Evolutionary conservation across 1,140 invertebrate genomes (phyloP).

Genomic region (Dryas iulia): DNA sequence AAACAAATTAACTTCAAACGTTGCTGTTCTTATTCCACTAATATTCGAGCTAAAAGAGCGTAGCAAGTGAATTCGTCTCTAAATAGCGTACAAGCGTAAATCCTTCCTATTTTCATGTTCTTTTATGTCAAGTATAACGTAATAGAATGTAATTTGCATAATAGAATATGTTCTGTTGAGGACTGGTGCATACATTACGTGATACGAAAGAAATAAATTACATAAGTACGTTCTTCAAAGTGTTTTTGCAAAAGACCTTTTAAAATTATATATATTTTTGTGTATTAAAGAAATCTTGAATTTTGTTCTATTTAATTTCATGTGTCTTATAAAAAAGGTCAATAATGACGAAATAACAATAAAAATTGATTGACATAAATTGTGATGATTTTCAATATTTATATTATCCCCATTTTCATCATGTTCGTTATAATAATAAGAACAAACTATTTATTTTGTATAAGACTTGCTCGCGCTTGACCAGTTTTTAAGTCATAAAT

Average conservation of each 20-base stretch:
- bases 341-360: too few relatives aligned
- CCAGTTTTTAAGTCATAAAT: too few relatives aligned
- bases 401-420: too few relatives aligned
- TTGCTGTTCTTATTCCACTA: background rate
- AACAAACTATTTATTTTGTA: too few relatives aligned
- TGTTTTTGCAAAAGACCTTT: background rate
- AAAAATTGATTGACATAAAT: too few relatives aligned
- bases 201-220: background rate
- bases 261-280: background rate
- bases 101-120: background rate
- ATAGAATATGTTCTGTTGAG: constrained; percentile 2
- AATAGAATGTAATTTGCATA: background rate
- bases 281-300: background rate
- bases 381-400: too few relatives aligned
- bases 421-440: too few relatives aligned
- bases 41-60: background rate
- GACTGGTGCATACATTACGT: constrained; percentile 3
- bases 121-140: background rate
- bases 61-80: background rate
- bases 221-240: background rate
- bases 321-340: too few relatives aligned
- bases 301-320: too few relatives aligned
- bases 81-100: background rate
- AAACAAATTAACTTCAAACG: background rate
- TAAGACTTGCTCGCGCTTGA: too few relatives aligned